Conservation (phyloP, 2,113 vertebrate genomes). For the Origma solitaria region DNA sequence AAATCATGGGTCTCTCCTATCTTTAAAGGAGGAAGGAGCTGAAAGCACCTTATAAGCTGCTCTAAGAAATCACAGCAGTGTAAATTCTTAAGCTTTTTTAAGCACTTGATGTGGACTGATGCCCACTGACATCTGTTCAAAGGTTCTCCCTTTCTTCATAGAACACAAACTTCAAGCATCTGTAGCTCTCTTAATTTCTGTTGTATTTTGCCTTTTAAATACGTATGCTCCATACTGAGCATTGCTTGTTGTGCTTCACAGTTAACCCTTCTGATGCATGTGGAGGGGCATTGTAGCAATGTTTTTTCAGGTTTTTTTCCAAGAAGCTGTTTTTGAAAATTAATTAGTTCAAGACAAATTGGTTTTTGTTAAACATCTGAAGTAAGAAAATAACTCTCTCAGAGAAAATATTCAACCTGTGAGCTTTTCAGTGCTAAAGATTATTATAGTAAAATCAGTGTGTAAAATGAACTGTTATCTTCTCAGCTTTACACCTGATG, state of each 20-base stretch:
- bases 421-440: background rate
- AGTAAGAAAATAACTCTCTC: background rate
- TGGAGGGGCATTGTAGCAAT: background rate
- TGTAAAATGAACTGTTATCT: background rate
- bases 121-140: background rate
- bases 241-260: background rate
- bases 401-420: background rate
- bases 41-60: background rate
- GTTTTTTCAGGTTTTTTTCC: background rate
- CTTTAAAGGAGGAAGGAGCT: background rate
- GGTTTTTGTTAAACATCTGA: background rate
- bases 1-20: background rate
- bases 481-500: background rate
- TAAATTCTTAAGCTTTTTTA: background rate
- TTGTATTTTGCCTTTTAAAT: background rate
- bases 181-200: background rate
- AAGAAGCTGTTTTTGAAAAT: background rate
- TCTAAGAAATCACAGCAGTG: background rate
- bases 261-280: background rate
- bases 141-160: background rate
- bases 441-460: background rate
- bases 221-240: fast-evolving
- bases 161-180: background rate
- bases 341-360: background rate
- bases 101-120: background rate